Evolutionary conservation across 2,797 vertebrate species (phyloP), one percentile per base, ranked within the genome.

Genomic region (Lepilemur septentrionalis): DNA sequence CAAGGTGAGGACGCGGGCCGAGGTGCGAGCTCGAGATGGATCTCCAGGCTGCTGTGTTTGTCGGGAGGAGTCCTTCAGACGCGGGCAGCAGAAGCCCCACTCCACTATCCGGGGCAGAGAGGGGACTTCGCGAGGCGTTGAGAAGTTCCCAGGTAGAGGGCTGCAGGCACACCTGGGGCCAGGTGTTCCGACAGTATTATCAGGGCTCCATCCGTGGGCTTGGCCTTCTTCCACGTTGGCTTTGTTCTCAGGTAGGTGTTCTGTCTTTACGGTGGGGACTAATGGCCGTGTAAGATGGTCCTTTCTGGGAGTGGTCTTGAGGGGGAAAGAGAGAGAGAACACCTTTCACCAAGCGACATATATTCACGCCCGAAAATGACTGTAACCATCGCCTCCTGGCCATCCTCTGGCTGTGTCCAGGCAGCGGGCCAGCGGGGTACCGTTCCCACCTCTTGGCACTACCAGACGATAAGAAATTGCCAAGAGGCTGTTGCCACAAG

Each of bases 171-270:
- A 3, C 1, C 41, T 7, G 14, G 35, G 18, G 11, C 38, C 52
- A 63, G n/a, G 72, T 0, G 32, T 28, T n/a, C 52, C 14, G 17
- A 22, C 9, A 1, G 0, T 0, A 22, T 6, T 8, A 12, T 38
- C 0, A 1, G 41, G 32, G 67, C 15, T 32, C 50, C 2, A 0
- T 25, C 63, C 1, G 0, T 5, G 2, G 22, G 35, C 20, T 32
- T 7, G 7, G n/a, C 22, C 50, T 69, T 50, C 57, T 35, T 28
- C 20, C 10, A 17, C 17, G 1, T 38, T 13, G 28, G 2, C 23
- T 50, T 43, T 35, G 32, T 63, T 55, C 59, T 65, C 72, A 50
- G 70, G 18, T 0, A 55, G 46, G 12, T 35, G 17, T 52, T 72
- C 25, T 50, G 32, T 32, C 18, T 9, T 43, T 12, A 23, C 0